Evolutionary conservation across 2,888 invertebrate genomes (phyloP).

Genomic region (Anoplius nigerrimus): DNA sequence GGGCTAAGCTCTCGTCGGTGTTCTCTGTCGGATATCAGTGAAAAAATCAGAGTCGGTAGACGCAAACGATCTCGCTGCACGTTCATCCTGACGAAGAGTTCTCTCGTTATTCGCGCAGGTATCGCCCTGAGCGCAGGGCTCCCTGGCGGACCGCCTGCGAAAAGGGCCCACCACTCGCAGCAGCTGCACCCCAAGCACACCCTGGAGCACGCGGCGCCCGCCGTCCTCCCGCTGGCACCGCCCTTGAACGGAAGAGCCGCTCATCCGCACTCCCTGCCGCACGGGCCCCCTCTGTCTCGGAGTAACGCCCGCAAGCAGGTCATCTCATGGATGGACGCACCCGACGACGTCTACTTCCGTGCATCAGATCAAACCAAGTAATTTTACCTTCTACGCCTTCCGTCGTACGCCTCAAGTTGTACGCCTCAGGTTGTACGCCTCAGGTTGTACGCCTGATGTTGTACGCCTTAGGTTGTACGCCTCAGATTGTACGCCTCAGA

Average conservation of each 20-base stretch:
- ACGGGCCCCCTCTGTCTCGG: conserved; percentile 85
- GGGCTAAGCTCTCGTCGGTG: not conserved
- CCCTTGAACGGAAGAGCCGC: conserved; percentile 70
- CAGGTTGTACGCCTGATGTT: too few relatives aligned
- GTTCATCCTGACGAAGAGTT: conserved; percentile 6
- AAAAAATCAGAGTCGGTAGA: conserved; percentile 6
- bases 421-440: not conserved
- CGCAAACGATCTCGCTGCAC: conserved; percentile 13
- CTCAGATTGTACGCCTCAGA: not conserved
- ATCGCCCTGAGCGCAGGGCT: conserved; percentile 69
- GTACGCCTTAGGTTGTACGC: too few relatives aligned
- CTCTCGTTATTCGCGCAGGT: conserved; percentile 55
- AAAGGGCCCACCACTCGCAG: conserved; percentile 77
- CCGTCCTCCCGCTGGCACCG: conserved; percentile 67
- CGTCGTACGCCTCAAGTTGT: not conserved
- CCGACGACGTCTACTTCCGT: conserved; percentile 97
- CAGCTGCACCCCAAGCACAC: conserved; percentile 68
- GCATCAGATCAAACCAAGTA: conserved; percentile 95
- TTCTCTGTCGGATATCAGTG: not conserved
- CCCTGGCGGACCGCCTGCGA: conserved; percentile 81
- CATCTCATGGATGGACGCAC: conserved; percentile 98
- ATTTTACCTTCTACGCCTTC: too few relatives aligned
- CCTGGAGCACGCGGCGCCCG: conserved; percentile 64
- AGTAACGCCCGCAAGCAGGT: conserved; percentile 88
- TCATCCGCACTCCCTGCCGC: conserved; percentile 69